A percentile compares a stretch with the other conserved stretches of the same genome.
Conservation (phyloP, 2,888 invertebrate genomes). For the Pharmacophagus antenor region DNA sequence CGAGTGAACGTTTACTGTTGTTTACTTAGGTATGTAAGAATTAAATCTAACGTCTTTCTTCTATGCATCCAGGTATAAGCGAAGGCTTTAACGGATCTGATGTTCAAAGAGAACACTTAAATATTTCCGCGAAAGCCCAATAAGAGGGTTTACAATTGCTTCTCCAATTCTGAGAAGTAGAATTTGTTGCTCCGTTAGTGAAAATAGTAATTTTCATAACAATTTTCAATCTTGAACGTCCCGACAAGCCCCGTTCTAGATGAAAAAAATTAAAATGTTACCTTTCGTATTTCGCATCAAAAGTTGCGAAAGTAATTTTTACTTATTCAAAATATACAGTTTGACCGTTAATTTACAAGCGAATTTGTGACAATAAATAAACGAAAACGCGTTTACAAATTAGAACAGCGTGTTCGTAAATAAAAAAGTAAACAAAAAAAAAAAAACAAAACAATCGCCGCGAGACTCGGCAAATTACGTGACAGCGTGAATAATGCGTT, state of each 20-base stretch:
- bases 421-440: no score
- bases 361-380: not conserved
- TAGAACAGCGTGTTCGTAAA: slow-evolving; percentile 24
- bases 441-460: slow-evolving; percentile 38
- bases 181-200: no score
- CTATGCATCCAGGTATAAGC: no score
- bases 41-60: no score
- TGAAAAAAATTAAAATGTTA: not conserved
- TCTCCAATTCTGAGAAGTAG: not conserved
- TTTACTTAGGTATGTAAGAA: no score
- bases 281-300: no score
- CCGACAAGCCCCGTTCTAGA: no score
- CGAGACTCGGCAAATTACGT: slow-evolving; percentile 39
- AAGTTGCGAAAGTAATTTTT: no score
- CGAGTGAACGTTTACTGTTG: no score
- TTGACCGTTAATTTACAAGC: no score
- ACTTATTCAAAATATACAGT: no score
- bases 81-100: not conserved
- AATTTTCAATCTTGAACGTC: not conserved
- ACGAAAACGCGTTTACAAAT: slow-evolving; percentile 34
- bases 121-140: not conserved
- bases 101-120: not conserved
- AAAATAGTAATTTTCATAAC: not conserved
- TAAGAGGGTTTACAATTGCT: not conserved
- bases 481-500: slow-evolving; percentile 62